Evolutionary conservation across 2,113 vertebrate species (phyloP).

Genomic region (Trogon melanurus): DNA sequence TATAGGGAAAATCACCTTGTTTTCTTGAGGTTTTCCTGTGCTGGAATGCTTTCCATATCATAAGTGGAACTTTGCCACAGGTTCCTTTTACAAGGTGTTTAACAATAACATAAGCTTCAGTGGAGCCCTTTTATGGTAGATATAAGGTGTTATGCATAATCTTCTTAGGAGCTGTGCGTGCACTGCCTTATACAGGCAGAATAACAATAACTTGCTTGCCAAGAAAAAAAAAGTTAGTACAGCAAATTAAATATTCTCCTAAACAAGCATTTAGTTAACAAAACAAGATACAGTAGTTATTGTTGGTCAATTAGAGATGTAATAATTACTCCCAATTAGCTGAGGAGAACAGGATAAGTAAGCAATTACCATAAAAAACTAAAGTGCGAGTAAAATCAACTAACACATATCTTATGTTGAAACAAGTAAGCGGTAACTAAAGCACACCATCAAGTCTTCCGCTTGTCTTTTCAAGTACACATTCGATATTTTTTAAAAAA

Average conservation of each 20-base stretch:
- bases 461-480: not conserved
- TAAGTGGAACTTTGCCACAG: constrained; percentile 27
- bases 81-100: constrained; percentile 51
- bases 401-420: not conserved
- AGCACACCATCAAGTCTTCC: not conserved
- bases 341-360: constrained; percentile 16
- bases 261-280: constrained; percentile 52
- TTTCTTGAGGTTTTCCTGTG: not conserved
- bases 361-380: constrained; percentile 31
- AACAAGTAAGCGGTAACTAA: not conserved
- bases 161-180: constrained; percentile 47
- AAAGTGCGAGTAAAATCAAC: constrained; percentile 19
- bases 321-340: constrained; percentile 38
- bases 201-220: constrained; percentile 15
- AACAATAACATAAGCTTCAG: constrained; percentile 47
- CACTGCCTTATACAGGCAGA: not conserved
- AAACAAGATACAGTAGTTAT: constrained; percentile 16
- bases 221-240: not conserved
- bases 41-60: not conserved
- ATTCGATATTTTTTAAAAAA: not conserved
- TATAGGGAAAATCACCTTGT: not conserved
- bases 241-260: constrained; percentile 45
- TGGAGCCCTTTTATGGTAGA: constrained; percentile 47
- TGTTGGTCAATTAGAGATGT: constrained; percentile 52
- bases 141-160: constrained; percentile 58